Evolutionary conservation across 23 tunicate genomes (phyloP), one percentile per base, ranked within the genome.

Genomic region (Oikopleura vanhoeffeni): DNA sequence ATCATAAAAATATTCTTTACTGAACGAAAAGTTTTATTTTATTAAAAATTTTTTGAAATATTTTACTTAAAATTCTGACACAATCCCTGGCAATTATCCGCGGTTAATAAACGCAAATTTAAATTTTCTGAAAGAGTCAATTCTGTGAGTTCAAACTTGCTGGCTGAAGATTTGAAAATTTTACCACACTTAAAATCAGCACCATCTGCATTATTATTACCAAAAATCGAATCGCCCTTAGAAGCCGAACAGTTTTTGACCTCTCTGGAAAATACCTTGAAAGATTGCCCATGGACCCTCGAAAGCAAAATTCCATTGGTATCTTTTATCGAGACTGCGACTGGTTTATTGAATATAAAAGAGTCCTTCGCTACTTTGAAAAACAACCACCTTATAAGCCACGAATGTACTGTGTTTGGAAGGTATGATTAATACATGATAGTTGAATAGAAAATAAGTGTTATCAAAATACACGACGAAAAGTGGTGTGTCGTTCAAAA

Each of bases 261-360:
- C 24, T 18, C 28, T 28, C 28, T 41, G 1, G 38, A 35, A 4
- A 76, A 67, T 3, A 41, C 84, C 8, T 24, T 83, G 28, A 83
- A 83, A 83, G 27, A 4, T 36, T 0, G 0, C 0, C 1, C 79
- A 85, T 88, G 96, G 88, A 83, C 57, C 39, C 85, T 41, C 39
- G 28, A 86, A 39, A 0, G 40, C 28, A 39, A 27, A 0, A 41
- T 83, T 36, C 71, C 76, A 0, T 40, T 92, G 0, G 84, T 94
- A 32, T 83, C 88, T 39, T 88, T 90, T 84, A 84, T 83, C 76
- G 98, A 94, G 83, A 94, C 88, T 83, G 95, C 91, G n/a, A 39
- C 34, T 0, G 89, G 98, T 1, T 84, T 94, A 33, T 41, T 94
- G 1, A 88, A 90, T 58, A 34, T 94, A 33, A 88, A 90, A 85